Percentiles rank a stretch among this genome's conserved stretches.
phyloP scores from a whole-genome alignment of 2,797 vertebrate genomes.

The Aeoliscus strigatus region DNA sequence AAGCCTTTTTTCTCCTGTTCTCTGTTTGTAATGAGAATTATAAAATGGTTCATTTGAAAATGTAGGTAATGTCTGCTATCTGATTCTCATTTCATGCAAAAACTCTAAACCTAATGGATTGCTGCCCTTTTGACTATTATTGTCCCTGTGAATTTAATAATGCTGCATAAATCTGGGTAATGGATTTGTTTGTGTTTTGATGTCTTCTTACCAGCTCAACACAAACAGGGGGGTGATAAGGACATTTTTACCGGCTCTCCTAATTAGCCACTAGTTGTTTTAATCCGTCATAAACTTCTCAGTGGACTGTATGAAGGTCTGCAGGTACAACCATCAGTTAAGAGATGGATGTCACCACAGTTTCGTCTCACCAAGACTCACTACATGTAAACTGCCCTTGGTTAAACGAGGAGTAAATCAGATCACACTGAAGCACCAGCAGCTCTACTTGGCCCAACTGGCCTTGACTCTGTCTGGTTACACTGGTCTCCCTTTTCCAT shows the following conservation, averaged over 20 bases:
- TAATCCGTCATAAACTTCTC: slow-evolving; percentile 61
- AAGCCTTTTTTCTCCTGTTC: no score
- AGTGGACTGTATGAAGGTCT: slow-evolving; percentile 52
- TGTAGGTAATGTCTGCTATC: slow-evolving; percentile 45
- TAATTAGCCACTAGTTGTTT: slow-evolving; percentile 65
- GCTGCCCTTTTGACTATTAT: slow-evolving; percentile 62
- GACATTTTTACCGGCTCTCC: slow-evolving; percentile 45
- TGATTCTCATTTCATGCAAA: slow-evolving; percentile 51
- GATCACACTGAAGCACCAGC: no score
- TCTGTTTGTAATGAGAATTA: no score
- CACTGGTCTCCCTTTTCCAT: no score
- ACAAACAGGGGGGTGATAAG: slow-evolving; percentile 41
- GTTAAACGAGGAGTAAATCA: no score
- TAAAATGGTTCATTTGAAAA: slow-evolving; percentile 44
- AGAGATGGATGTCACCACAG: slow-evolving; percentile 54
- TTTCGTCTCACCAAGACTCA: slow-evolving; percentile 38
- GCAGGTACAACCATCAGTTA: slow-evolving; percentile 59
- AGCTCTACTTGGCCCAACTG: no score
- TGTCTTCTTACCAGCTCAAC: slow-evolving; percentile 39
- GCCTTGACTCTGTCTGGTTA: no score
- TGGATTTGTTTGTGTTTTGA: slow-evolving; percentile 69
- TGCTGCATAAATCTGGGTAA: slow-evolving; percentile 61
- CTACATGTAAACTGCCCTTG: neutral
- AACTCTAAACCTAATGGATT: slow-evolving; percentile 60
- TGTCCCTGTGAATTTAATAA: slow-evolving; percentile 58